These are phyloP conservation scores for Dryas iulia DNA, from an alignment of 1,140 invertebrate genomes.

Conservation along the genomic window DNA sequence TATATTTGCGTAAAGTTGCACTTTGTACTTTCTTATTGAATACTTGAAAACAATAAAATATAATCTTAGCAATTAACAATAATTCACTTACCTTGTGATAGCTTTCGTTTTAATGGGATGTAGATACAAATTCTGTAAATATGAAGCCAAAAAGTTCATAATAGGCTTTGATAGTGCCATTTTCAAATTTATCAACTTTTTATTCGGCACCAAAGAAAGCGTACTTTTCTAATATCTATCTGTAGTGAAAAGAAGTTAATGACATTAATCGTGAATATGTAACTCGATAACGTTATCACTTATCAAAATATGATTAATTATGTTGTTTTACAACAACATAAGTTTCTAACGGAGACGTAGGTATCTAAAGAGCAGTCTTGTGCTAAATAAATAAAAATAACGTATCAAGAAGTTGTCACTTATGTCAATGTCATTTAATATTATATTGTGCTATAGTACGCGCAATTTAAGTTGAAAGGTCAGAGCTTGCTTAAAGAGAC, in stretches of 20 bases:
- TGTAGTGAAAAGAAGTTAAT: conserved; percentile 4
- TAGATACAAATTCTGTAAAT: conserved; percentile 85
- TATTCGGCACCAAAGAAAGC: not conserved
- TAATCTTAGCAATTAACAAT: not conserved
- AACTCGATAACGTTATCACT: conserved; percentile 27
- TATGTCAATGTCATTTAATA: conserved; percentile 2
- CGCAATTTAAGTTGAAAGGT: no score
- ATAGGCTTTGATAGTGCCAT: conserved; percentile 88
- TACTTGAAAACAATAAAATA: conserved; percentile 3
- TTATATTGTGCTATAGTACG: no score
- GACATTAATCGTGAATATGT: conserved; percentile 13
- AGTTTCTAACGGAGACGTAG: not conserved
- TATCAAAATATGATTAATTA: conserved; percentile 11
- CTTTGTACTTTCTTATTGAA: conserved; percentile 24
- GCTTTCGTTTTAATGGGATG: conserved; percentile 87
- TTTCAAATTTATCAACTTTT: not conserved
- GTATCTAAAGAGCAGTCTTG: not conserved
- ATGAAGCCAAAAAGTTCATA: conserved; percentile 83
- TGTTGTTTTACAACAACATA: not conserved
- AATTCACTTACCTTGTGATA: conserved; percentile 83
- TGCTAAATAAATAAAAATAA: not conserved
- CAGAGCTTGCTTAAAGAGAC: no score
- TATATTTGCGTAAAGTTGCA: not conserved
- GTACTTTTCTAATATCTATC: conserved; percentile 5
- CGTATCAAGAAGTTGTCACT: not conserved